phyloP scores from a whole-genome alignment of 2,888 invertebrate genomes.

The Stenodema calcarata region DNA sequence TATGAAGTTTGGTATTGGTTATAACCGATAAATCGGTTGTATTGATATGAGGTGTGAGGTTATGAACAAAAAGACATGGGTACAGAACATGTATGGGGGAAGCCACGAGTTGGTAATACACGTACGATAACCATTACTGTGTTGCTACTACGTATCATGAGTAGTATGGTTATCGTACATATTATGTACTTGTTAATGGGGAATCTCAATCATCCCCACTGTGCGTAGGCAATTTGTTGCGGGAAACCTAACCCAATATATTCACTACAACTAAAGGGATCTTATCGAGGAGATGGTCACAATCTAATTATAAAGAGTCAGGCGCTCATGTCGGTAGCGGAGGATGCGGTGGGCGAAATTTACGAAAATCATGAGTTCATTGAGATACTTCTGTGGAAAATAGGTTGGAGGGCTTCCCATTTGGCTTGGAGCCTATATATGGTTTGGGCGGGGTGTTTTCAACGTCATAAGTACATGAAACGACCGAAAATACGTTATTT shows the following conservation, averaged over 20 bases:
- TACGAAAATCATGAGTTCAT: slow-evolving; percentile 6
- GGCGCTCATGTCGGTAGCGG: background rate
- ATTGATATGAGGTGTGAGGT: too few relatives aligned
- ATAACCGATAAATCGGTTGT: too few relatives aligned
- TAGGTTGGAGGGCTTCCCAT: slow-evolving; percentile 10
- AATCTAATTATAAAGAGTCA: background rate
- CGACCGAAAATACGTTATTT: too few relatives aligned
- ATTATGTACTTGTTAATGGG: too few relatives aligned
- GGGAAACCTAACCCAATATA: background rate
- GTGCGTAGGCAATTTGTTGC: background rate
- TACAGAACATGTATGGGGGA: too few relatives aligned
- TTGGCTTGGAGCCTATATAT: slow-evolving; percentile 28
- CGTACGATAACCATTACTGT: too few relatives aligned
- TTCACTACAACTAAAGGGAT: background rate
- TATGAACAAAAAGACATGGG: too few relatives aligned
- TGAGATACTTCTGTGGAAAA: slow-evolving; percentile 1
- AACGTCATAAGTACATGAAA: background rate
- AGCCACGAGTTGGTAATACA: too few relatives aligned
- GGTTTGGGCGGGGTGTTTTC: background rate
- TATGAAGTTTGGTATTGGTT: too few relatives aligned
- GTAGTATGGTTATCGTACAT: too few relatives aligned
- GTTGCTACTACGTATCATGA: too few relatives aligned
- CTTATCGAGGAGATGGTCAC: background rate
- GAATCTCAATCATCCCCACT: too few relatives aligned
- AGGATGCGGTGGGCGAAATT: slow-evolving; percentile 4